Percentiles rank a stretch among this genome's conserved stretches.
Conservation (phyloP, 2,113 vertebrate genomes). For the Nanorana parkeri region DNA sequence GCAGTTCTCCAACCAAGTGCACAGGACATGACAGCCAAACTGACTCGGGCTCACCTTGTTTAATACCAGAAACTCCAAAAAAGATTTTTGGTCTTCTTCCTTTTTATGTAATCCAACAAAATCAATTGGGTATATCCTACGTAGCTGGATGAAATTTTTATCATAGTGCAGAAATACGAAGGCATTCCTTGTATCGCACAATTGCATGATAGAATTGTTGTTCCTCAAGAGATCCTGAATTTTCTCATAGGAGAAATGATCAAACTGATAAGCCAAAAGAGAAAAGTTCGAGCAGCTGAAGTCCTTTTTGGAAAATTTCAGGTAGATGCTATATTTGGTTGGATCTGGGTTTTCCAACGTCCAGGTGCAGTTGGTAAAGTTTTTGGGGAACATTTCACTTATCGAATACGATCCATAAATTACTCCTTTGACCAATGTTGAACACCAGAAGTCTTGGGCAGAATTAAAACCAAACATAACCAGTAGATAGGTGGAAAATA, state of each 20-base stretch:
- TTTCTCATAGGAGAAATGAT: constrained; percentile 99
- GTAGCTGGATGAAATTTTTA: constrained; percentile 98
- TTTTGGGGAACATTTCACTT: constrained; percentile 99
- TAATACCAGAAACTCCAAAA: constrained; percentile 97
- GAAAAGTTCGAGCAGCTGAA: constrained; percentile 97
- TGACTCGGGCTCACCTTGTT: constrained; percentile 99
- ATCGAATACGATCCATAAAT: constrained; percentile 99
- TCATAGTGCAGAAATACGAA: constrained; percentile 98
- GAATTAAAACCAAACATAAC: constrained; percentile 99
- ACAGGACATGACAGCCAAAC: constrained; percentile 97
- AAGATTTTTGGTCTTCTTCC: constrained; percentile 90
- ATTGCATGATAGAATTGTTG: constrained; percentile 97
- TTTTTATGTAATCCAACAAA: constrained; percentile 93
- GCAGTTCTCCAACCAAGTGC: constrained; percentile 98
- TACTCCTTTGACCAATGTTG: constrained; percentile 98
- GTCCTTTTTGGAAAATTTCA: constrained; percentile 99
- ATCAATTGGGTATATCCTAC: constrained; percentile 90
- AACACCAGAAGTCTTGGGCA: constrained; percentile 99
- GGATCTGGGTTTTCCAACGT: constrained; percentile 99
- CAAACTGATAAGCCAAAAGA: constrained; percentile 97
- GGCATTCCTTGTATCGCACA: constrained; percentile 94
- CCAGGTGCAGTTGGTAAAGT: constrained; percentile 99
- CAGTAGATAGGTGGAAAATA: constrained; percentile 99
- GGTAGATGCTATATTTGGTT: constrained; percentile 99
- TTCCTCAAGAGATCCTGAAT: constrained; percentile 97